A percentile compares a stretch with the other conserved stretches of the same genome.
These are phyloP conservation scores for Ictalurus furcatus DNA, from an alignment of 2,113 vertebrate genomes.

Conservation along the genomic window DNA sequence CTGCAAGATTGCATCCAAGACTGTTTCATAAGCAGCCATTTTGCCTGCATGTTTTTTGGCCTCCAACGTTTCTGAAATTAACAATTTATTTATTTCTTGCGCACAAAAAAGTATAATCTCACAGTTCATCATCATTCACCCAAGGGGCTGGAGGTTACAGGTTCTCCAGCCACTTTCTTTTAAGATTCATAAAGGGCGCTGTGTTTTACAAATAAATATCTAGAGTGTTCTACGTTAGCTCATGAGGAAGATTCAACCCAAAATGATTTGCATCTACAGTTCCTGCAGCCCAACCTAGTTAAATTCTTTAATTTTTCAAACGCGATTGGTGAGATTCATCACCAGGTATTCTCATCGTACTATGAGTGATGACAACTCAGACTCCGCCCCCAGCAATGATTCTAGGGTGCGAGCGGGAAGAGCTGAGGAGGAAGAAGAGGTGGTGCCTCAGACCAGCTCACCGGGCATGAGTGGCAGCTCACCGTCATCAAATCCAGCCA, in stretches of 20 bases:
- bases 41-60: slow-evolving; percentile 32
- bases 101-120: neutral
- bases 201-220: neutral
- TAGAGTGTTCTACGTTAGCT: neutral
- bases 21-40: slow-evolving; percentile 61
- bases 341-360: slow-evolving; percentile 60
- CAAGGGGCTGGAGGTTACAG: neutral
- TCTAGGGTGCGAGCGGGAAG: slow-evolving; percentile 50
- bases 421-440: slow-evolving; percentile 51
- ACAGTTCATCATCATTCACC: neutral
- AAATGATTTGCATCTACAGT: slow-evolving; percentile 49
- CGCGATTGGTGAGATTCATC: neutral
- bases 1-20: slow-evolving; percentile 57
- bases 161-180: neutral
- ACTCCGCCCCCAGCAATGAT: slow-evolving; percentile 62
- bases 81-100: neutral
- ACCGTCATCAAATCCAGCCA: neutral
- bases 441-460: slow-evolving; percentile 29
- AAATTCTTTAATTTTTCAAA: slow-evolving; percentile 13
- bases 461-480: slow-evolving; percentile 11
- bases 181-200: neutral
- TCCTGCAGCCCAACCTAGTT: slow-evolving; percentile 68
- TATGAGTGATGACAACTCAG: slow-evolving; percentile 78
- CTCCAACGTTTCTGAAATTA: neutral
- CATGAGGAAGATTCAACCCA: slow-evolving; percentile 23